Conservation (phyloP, 2,888 invertebrate species). For the Lymantria monacha region DNA sequence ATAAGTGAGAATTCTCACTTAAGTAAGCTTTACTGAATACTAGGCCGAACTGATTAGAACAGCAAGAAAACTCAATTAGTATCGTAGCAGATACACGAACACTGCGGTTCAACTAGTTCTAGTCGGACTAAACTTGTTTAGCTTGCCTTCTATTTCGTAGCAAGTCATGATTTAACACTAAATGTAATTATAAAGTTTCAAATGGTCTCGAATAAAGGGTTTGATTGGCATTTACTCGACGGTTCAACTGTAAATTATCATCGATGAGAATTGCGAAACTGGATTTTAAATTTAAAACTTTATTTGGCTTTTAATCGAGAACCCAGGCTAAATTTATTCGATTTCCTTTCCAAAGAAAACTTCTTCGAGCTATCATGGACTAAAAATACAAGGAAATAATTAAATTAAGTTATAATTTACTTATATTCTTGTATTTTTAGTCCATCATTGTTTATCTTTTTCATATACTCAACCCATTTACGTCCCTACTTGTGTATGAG, state of each 20-base stretch:
- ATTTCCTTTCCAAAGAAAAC: too few relatives aligned
- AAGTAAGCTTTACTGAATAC: background rate
- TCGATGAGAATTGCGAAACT: background rate
- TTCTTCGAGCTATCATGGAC: too few relatives aligned
- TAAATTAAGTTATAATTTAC: too few relatives aligned
- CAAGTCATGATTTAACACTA: background rate
- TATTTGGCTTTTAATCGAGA: too few relatives aligned
- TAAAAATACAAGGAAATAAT: too few relatives aligned
- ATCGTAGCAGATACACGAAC: background rate
- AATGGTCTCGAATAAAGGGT: background rate
- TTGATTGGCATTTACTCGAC: background rate
- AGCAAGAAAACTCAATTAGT: background rate
- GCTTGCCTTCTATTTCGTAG: background rate
- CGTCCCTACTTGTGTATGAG: too few relatives aligned
- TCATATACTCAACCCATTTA: too few relatives aligned
- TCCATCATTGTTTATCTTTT: too few relatives aligned
- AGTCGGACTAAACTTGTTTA: background rate
- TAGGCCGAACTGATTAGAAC: background rate
- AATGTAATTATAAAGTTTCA: background rate
- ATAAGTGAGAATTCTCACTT: too few relatives aligned
- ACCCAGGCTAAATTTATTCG: too few relatives aligned
- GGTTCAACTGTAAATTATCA: background rate
- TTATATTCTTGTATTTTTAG: too few relatives aligned
- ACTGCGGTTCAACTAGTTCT: background rate
- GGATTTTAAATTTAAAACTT: too few relatives aligned